These are phyloP conservation scores for Antitype chi DNA, from an alignment of 2,888 invertebrate species.

Conservation along the genomic window DNA sequence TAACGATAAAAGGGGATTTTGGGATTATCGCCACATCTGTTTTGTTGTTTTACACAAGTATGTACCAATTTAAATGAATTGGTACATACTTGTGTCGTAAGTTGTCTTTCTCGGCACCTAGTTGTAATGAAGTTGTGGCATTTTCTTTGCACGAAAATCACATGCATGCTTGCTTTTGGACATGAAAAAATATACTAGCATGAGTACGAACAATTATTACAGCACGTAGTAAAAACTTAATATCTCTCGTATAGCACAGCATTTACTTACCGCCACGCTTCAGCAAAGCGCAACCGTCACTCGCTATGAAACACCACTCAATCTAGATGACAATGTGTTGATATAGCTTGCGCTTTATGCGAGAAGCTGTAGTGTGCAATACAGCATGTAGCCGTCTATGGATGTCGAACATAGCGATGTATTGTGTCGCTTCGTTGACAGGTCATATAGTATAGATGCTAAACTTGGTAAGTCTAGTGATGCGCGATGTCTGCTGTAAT, in stretches of 20 bases:
- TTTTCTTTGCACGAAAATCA: conserved; percentile 20
- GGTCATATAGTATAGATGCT: conserved; percentile 22
- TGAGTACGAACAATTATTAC: conserved; percentile 46
- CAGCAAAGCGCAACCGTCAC: conserved; percentile 62
- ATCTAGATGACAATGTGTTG: conserved; percentile 49
- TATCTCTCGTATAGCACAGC: conserved; percentile 36
- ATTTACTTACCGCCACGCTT: conserved; percentile 65
- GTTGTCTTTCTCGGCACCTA: background rate
- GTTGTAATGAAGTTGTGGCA: background rate
- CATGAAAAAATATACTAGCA: conserved; percentile 9
- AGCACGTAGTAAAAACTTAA: conserved; percentile 30
- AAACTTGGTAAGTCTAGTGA: conserved; percentile 20
- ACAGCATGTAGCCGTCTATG: conserved; percentile 40
- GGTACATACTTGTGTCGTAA: background rate
- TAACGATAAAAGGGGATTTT: conserved; percentile 13
- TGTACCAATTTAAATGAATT: background rate
- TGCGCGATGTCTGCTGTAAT: conserved; percentile 40
- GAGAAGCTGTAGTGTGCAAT: conserved; percentile 8
- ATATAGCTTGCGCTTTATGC: conserved; percentile 33
- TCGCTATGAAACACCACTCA: conserved; percentile 31
- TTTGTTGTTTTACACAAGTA: no score
- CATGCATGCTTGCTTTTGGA: background rate
- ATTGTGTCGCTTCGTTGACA: conserved; percentile 18
- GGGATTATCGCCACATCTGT: conserved; percentile 1
- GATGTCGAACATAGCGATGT: conserved; percentile 31